A percentile compares a stretch with the other conserved stretches of the same genome.
Evolutionary conservation across 2,888 invertebrate genomes (phyloP).

Genomic region (Lamellibrachia satsuma): DNA sequence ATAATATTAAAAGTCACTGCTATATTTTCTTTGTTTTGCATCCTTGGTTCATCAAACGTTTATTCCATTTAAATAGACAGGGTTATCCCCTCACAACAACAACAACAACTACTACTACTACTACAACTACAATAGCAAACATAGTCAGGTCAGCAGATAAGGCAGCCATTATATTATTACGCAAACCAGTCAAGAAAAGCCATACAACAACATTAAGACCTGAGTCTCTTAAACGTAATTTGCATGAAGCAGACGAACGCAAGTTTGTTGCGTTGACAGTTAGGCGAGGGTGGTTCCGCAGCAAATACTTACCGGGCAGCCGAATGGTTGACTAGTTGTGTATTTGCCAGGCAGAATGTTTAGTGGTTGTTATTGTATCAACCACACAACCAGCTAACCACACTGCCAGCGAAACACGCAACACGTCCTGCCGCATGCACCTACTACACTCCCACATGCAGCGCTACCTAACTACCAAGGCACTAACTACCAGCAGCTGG

Average conservation of each 20-base stretch:
- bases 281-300: not conserved
- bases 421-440: not conserved
- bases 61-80: not conserved
- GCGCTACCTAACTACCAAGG: slow-evolving; percentile 10
- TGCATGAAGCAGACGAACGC: not conserved
- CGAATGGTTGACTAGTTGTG: slow-evolving; percentile 26
- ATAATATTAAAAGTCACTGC: not conserved
- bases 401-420: slow-evolving; percentile 82
- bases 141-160: not conserved
- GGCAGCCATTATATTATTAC: not conserved
- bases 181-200: not conserved
- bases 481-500: not conserved
- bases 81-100: not conserved
- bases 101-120: not conserved
- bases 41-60: not conserved
- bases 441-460: not conserved
- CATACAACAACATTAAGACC: not conserved
- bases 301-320: not conserved
- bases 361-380: slow-evolving; percentile 87
- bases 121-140: not conserved
- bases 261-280: not conserved
- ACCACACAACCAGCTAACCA: slow-evolving; percentile 99
- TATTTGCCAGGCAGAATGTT: slow-evolving; percentile 79
- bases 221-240: not conserved
- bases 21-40: not conserved